Evolutionary conservation across 2,888 invertebrate genomes (phyloP), one percentile per base, ranked within the genome.

Genomic region (Macrophya alboannulata): DNA sequence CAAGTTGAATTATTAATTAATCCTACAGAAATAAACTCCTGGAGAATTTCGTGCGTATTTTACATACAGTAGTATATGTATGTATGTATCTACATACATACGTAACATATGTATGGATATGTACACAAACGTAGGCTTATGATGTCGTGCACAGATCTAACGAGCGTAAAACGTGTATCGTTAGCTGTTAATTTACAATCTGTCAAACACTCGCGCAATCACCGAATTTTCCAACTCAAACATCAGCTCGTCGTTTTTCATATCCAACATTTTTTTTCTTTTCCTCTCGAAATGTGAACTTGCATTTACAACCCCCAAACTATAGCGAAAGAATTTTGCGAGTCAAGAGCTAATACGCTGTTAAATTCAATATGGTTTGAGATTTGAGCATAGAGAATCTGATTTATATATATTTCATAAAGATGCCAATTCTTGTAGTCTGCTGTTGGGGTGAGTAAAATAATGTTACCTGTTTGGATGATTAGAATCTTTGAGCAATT

Each of bases 1-100:
- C 0, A 21, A 62, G 81, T 81, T 43, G 25, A 21, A 62, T 81
- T 43, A 81, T 62, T 81, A 81, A 81, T 81, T 81, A 43, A 81
- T 62, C 40, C 43, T 62, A 51, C 37, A 62, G 59, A 62, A 43
- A 81, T 43, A 62, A 81, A 81, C 43, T 51, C 62, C 43, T 9
- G n/a, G 79, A 21, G 51, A 40, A n/a, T 62, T n/a, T 43, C 51
- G 8, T 9, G 8, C n/a, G 37, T 31, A 31, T 31, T 55, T 8
- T 51, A 43, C 45, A 71, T 40, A 37, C 31, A 37, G 15, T 2
- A 37, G 71, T 15, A 40, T 4, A 9, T 40, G 40, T 71, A 37
- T 17, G 31, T 71, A 71, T 15, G 37, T 62, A 31, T 3, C 1
- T 31, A 3, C 31, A 31, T 65, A 65, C 31, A 65, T 12, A 25